A percentile compares a stretch with the other conserved stretches of the same genome.
Conservation (phyloP, 2,113 vertebrate genomes). For the Hypomesus transpacificus region DNA sequence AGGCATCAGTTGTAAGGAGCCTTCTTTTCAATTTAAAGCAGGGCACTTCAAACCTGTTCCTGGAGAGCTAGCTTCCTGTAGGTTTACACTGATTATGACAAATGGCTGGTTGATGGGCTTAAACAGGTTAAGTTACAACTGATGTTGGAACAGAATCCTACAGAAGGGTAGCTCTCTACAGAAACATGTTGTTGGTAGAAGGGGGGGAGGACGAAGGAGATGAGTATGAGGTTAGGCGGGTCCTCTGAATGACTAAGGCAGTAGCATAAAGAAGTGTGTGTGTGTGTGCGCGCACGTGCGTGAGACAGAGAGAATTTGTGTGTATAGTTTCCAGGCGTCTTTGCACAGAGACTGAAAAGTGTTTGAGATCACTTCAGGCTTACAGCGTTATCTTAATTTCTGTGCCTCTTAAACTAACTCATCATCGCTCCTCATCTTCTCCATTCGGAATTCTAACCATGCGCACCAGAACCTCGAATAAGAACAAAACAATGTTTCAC, state of each 20-base stretch:
- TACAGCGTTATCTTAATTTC: conserved; percentile 38
- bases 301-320: not conserved
- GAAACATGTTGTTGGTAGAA: not conserved
- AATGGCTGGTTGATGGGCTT: too few relatives aligned
- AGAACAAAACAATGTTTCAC: not conserved
- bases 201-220: not conserved
- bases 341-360: conserved; percentile 16
- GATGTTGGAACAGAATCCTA: too few relatives aligned
- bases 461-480: not conserved
- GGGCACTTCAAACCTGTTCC: too few relatives aligned
- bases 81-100: too few relatives aligned
- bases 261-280: conserved; percentile 4
- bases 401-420: conserved; percentile 54
- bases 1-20: not conserved
- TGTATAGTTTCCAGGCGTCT: conserved; percentile 20
- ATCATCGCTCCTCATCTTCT: conserved; percentile 35
- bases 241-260: too few relatives aligned
- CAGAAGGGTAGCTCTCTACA: too few relatives aligned
- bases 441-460: conserved; percentile 32
- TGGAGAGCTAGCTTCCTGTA: too few relatives aligned
- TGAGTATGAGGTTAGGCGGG: not conserved
- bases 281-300: too few relatives aligned
- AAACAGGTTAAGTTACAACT: too few relatives aligned
- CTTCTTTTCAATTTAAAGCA: not conserved
- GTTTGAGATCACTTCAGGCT: conserved; percentile 59